These are phyloP conservation scores for Ecliptopera silaceata DNA, from an alignment of 2,888 invertebrate species.

Conservation along the genomic window DNA sequence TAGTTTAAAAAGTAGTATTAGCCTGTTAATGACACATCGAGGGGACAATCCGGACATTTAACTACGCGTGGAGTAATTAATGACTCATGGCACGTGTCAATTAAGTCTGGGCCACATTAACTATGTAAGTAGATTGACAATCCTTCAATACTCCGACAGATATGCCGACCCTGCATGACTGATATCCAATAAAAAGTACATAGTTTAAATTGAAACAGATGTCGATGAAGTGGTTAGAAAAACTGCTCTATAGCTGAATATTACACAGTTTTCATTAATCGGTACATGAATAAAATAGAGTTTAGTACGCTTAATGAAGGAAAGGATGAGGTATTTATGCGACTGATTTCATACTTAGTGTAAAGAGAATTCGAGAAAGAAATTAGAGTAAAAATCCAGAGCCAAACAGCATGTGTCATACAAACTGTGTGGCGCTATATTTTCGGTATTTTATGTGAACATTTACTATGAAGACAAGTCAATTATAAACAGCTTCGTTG, in stretches of 20 bases:
- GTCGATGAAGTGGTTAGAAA: too few species aligned
- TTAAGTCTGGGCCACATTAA: slow-evolving; percentile 49
- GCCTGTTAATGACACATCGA: slow-evolving; percentile 24
- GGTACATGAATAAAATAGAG: too few species aligned
- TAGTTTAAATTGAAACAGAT: not conserved
- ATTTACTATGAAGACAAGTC: slow-evolving; percentile 28
- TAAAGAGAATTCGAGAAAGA: not conserved
- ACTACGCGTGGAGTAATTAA: slow-evolving; percentile 62
- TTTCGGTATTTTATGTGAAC: too few species aligned
- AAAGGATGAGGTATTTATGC: too few species aligned
- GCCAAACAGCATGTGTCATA: too few species aligned
- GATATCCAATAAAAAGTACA: not conserved
- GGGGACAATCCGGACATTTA: slow-evolving; percentile 26
- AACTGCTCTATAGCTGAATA: too few species aligned
- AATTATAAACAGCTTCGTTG: slow-evolving; percentile 16
- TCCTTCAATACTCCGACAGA: not conserved
- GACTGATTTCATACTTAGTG: too few species aligned
- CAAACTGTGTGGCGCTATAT: too few species aligned
- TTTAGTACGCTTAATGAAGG: too few species aligned
- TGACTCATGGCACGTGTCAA: slow-evolving; percentile 70
- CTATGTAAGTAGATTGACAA: slow-evolving; percentile 7
- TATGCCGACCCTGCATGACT: not conserved
- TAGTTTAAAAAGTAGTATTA: slow-evolving; percentile 14
- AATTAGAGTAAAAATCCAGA: not conserved
- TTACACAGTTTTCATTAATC: too few species aligned